Percentiles rank a stretch among this genome's conserved stretches.
phyloP scores from a whole-genome alignment of 2,113 vertebrate genomes.

The Sylvilagus bachmani region DNA sequence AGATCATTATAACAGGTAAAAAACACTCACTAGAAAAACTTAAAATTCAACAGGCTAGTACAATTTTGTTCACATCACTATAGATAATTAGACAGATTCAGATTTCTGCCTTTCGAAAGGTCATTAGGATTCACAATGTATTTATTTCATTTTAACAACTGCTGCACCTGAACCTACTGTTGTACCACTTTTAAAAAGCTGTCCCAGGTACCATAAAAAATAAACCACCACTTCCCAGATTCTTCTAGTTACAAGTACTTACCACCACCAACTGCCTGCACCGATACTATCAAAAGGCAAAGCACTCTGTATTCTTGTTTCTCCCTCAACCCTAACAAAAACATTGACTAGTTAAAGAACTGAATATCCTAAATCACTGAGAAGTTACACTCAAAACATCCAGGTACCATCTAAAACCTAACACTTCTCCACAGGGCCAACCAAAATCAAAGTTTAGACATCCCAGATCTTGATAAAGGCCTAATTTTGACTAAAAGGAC shows the following conservation, averaged over 20 bases:
- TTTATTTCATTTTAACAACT: constrained; percentile 49
- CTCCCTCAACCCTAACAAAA: constrained; percentile 1
- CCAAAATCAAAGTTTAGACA: constrained; percentile 25
- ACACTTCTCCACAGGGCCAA: constrained; percentile 39
- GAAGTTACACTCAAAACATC: background rate
- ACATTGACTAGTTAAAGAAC: constrained; percentile 26
- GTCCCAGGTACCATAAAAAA: constrained; percentile 37
- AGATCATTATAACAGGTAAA: constrained; percentile 62
- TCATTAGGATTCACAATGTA: constrained; percentile 67
- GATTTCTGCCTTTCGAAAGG: constrained; percentile 42
- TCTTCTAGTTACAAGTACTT: constrained; percentile 9
- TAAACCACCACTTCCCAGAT: constrained; percentile 18
- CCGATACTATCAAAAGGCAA: background rate
- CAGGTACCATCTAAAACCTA: constrained; percentile 5
- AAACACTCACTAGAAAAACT: constrained; percentile 60
- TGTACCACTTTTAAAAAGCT: constrained; percentile 43
- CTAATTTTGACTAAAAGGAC: constrained; percentile 25
- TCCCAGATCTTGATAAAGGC: background rate
- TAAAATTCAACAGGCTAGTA: constrained; percentile 61
- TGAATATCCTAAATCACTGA: background rate
- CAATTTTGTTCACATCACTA: constrained; percentile 69
- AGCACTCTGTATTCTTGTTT: background rate
- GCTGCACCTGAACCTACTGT: constrained; percentile 57
- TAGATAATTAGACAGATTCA: constrained; percentile 69
- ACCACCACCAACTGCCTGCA: background rate